Evolutionary conservation across 2,888 invertebrate species (phyloP).

Genomic region (Zygaena filipendulae): DNA sequence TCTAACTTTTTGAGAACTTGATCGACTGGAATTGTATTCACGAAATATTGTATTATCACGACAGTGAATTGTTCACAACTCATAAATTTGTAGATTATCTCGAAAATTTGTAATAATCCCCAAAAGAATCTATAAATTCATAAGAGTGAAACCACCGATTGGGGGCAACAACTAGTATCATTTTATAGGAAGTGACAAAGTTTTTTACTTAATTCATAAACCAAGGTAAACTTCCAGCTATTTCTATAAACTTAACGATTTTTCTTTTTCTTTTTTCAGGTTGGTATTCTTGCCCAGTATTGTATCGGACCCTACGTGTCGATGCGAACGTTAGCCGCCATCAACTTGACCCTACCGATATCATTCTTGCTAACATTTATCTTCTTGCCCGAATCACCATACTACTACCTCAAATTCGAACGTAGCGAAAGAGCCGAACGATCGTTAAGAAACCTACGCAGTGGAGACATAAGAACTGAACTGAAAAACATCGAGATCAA

Average conservation of each 20-base stretch:
- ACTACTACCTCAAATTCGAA: conserved; percentile 64
- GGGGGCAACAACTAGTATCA: no score
- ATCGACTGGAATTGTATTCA: no score
- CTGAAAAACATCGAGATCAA: conserved; percentile 65
- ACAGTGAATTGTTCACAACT: no score
- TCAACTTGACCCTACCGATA: conserved; percentile 68
- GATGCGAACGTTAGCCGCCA: conserved; percentile 60
- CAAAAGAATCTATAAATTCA: no score
- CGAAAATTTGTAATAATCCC: no score
- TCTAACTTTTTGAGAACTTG: no score
- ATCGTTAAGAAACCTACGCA: conserved; percentile 69
- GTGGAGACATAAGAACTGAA: conserved; percentile 61
- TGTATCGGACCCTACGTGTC: conserved; percentile 69
- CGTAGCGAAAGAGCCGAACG: conserved; percentile 65
- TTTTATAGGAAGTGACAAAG: no score
- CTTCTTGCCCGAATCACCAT: conserved; percentile 77
- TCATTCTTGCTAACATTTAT: conserved; percentile 65
- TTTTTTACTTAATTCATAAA: conserved; percentile 2
- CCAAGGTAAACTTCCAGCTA: conserved; percentile 8
- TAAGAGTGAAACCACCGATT: no score
- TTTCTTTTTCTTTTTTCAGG: conserved; percentile 43
- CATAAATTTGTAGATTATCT: no score
- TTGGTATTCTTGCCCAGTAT: conserved; percentile 71
- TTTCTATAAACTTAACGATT: no score
- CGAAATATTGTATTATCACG: no score